These are phyloP conservation scores for Tridacna crocea DNA, from an alignment of 2,888 invertebrate genomes.

Conservation along the genomic window DNA sequence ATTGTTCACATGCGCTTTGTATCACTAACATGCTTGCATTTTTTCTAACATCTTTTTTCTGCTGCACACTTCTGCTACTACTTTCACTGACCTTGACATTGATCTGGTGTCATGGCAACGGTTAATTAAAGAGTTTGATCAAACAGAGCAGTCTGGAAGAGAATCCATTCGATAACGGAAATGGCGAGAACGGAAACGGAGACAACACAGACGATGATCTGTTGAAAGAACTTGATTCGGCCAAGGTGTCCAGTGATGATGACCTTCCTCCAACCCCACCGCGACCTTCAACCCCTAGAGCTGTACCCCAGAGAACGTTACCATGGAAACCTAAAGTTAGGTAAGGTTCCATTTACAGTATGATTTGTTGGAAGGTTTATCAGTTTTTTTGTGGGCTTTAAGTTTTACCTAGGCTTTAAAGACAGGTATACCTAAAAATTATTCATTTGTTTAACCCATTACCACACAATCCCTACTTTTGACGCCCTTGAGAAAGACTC, in stretches of 20 bases:
- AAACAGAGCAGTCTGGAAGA: constrained; percentile 97
- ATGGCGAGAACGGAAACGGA: constrained; percentile 84
- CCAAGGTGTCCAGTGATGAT: constrained; percentile 94
- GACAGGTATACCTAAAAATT: no score
- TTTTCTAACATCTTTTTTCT: constrained; percentile 69
- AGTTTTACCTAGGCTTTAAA: no score
- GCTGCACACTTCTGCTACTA: constrained; percentile 62
- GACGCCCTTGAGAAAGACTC: no score
- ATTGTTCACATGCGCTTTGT: not conserved
- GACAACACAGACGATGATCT: constrained; percentile 86
- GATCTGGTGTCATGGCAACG: constrained; percentile 55
- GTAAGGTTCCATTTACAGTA: constrained; percentile 58
- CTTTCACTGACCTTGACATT: constrained; percentile 56
- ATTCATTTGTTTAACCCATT: no score
- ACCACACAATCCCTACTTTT: no score
- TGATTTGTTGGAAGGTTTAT: no score
- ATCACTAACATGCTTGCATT: constrained; percentile 69
- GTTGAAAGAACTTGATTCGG: constrained; percentile 92
- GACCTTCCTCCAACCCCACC: constrained; percentile 86
- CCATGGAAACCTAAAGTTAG: constrained; percentile 98
- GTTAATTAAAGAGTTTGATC: constrained; percentile 87
- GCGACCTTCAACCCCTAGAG: constrained; percentile 87
- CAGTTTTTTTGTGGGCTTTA: no score
- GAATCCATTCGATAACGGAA: constrained; percentile 90
- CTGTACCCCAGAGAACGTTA: constrained; percentile 86